Conservation (phyloP, 23 tunicate species). For the Aplidium turbinatum region DNA sequence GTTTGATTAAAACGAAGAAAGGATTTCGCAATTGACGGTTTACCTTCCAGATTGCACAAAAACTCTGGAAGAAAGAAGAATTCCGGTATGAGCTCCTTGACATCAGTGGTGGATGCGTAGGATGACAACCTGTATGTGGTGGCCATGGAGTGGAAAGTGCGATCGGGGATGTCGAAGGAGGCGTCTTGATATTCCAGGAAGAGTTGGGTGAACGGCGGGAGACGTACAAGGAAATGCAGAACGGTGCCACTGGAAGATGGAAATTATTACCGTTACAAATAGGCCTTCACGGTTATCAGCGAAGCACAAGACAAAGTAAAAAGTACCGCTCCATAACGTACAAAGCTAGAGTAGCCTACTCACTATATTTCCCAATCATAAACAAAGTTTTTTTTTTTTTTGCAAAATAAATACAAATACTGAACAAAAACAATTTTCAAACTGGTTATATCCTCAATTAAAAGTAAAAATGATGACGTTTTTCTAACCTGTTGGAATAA, state of each 20-base stretch:
- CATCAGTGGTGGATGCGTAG: conserved; percentile 86
- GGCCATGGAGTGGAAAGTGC: conserved; percentile 98
- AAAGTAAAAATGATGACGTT: no score
- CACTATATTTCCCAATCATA: no score
- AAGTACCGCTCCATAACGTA: no score
- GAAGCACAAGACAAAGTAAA: no score
- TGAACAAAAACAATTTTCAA: no score
- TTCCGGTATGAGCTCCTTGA: conserved; percentile 94
- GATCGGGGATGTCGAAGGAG: conserved; percentile 94
- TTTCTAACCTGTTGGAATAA: conserved; percentile 91
- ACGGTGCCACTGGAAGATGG: conserved; percentile 76
- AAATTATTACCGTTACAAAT: no score
- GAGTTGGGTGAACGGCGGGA: conserved; percentile 92
- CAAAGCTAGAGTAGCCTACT: no score
- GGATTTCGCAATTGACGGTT: background rate
- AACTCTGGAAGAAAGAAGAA: conserved; percentile 98
- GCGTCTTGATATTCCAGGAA: conserved; percentile 94
- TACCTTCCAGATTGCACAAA: conserved; percentile 91
- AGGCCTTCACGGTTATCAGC: no score
- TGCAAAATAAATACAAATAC: no score
- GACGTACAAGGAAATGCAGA: conserved; percentile 90
- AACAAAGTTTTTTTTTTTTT: no score
- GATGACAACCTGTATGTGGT: conserved; percentile 84
- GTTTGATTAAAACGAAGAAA: background rate
- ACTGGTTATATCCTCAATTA: no score